These are phyloP conservation scores for Capreolus pygargus DNA, from an alignment of 2,113 vertebrate species.

Conservation along the genomic window DNA sequence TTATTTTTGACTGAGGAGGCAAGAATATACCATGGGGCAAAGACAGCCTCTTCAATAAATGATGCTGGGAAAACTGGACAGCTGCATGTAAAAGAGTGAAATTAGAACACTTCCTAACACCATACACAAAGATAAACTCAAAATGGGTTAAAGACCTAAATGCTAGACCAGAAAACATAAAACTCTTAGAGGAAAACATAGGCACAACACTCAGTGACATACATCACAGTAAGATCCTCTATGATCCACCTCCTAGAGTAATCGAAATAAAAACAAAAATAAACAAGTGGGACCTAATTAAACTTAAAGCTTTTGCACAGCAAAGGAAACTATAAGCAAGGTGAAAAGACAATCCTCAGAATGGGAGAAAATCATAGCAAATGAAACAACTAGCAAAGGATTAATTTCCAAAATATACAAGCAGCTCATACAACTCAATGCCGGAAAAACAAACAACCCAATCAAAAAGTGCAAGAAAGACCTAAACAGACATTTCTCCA, in stretches of 20 bases:
- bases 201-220: background rate
- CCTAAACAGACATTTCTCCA: background rate
- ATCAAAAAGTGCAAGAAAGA: background rate
- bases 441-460: background rate
- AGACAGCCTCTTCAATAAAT: background rate
- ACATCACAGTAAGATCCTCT: background rate
- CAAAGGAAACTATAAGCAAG: background rate
- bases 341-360: background rate
- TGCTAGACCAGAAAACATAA: background rate
- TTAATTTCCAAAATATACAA: background rate
- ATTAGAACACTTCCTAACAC: background rate
- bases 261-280: background rate
- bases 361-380: background rate
- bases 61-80: background rate
- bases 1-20: background rate
- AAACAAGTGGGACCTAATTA: background rate
- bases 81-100: background rate
- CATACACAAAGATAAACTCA: background rate
- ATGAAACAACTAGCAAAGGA: background rate
- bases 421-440: background rate
- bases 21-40: background rate
- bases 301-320: background rate
- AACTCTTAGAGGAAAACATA: background rate
- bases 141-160: background rate
- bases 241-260: background rate